Base-by-base conservation (phyloP, 2,888 invertebrate genomes). In the Drosophila dives region DNA sequence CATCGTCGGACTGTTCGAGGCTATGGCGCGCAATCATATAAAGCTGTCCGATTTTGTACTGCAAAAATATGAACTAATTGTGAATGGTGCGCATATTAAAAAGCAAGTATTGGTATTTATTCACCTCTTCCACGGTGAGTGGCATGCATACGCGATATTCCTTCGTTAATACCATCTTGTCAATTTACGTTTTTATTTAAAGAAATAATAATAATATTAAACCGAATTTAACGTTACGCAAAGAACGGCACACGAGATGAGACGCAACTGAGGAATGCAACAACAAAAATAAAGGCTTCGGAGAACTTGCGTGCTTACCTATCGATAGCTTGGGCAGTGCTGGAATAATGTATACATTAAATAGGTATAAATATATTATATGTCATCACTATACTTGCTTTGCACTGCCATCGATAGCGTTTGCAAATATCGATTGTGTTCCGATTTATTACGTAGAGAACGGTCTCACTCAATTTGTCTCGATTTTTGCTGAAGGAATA, bases 11-110 rank as follows among this genome's bases (percentile, higher is more conserved):
- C 91, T 98, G 98, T 91, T 98, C 98, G 88, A 96, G 95, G 92
- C 98, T 98, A 92, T 98, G 98, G 59, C 98, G 95, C 3, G 98
- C 98, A 89, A 98, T 98, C 98, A 98, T 98, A 92, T 98, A 98
- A 70, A 98, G 94, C 92, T 98, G 98, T 0, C 98, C 98, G 83
- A 98, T 96, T 80, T 95, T 96, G 92, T 98, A 98, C 98, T 98
- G 92, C 23, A 50, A 72, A 62, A 60, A 71, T 68, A 64, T 58
- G 11, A 29, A 54, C 77, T 56, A 72, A 56, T 50, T 51, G 17
- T 33, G 10, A 29, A 23, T 48, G 1, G 11, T 23, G 3, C 5
- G 8, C 0, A 45, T 32, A 32, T 42, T 11, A 17, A 15, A 45
- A 45, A 3, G 5, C 5, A 53, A 15, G 2, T 23, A 2, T 2